Evolutionary conservation across 2,113 vertebrate species (phyloP).

Genomic region (Mastomys coucha): DNA sequence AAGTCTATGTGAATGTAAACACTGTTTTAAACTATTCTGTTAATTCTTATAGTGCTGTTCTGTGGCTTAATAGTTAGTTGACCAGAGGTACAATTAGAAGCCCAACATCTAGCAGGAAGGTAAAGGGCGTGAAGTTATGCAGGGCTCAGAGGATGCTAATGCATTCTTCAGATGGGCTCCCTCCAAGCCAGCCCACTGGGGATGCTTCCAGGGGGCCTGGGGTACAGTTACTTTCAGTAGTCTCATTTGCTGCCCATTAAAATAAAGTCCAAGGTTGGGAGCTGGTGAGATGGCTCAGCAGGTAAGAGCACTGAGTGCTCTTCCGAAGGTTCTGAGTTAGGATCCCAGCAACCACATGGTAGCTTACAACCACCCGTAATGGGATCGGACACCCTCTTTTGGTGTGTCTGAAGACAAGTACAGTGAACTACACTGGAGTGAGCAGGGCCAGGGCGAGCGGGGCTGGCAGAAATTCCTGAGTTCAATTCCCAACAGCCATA

Average conservation of each 20-base stretch:
- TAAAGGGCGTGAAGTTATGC: not conserved
- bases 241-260: not conserved
- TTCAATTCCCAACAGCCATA: too few relatives aligned
- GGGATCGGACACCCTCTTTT: too few relatives aligned
- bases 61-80: not conserved
- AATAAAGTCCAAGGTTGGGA: not conserved
- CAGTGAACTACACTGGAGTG: too few relatives aligned
- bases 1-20: not conserved
- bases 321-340: too few relatives aligned
- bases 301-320: too few relatives aligned
- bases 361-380: too few relatives aligned
- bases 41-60: not conserved
- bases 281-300: too few relatives aligned
- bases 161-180: not conserved
- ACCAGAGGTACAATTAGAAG: not conserved
- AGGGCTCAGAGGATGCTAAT: not conserved
- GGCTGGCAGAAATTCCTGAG: too few relatives aligned
- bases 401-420: too few relatives aligned
- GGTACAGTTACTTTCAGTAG: not conserved
- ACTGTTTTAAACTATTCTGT: not conserved
- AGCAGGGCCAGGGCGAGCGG: too few relatives aligned
- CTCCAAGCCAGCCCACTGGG: not conserved
- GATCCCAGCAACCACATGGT: too few relatives aligned
- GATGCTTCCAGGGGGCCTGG: too few relatives aligned
- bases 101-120: not conserved